Evolutionary conservation across 2,888 invertebrate genomes (phyloP).

Genomic region (Apoda limacodes): DNA sequence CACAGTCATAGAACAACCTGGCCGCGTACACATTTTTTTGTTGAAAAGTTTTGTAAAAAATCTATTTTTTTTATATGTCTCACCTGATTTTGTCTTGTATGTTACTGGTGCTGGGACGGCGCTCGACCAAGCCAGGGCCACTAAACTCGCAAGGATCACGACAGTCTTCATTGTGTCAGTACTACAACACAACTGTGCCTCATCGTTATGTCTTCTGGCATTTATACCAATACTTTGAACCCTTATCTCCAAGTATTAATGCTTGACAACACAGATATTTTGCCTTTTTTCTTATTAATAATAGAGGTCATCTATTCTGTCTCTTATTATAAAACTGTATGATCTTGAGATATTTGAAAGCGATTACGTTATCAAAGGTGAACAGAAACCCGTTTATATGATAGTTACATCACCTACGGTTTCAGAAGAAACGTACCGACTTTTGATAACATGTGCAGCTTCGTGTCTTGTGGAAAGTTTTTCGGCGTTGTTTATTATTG

Average conservation of each 20-base stretch:
- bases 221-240: constrained; percentile 25
- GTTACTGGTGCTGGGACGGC: constrained; percentile 25
- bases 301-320: constrained; percentile 8
- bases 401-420: too few species aligned
- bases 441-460: too few species aligned
- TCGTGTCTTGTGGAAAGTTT: too few species aligned
- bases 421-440: too few species aligned
- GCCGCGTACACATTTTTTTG: too few species aligned
- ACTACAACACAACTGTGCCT: constrained; percentile 41
- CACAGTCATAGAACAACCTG: too few species aligned
- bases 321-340: constrained; percentile 13
- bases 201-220: constrained; percentile 5
- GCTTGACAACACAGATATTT: too few species aligned
- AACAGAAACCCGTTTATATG: too few species aligned
- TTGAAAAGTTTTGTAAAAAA: constrained; percentile 1
- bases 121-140: constrained; percentile 44
- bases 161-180: constrained; percentile 58
- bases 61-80: too few species aligned
- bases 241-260: constrained; percentile 1
- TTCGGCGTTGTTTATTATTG: too few species aligned
- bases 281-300: too few species aligned
- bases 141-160: constrained; percentile 45
- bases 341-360: constrained; percentile 3
- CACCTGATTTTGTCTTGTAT: constrained; percentile 30
- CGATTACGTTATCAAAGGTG: too few species aligned